phyloP scores from a whole-genome alignment of 2,797 vertebrate genomes.

The Taenioides sp. region DNA sequence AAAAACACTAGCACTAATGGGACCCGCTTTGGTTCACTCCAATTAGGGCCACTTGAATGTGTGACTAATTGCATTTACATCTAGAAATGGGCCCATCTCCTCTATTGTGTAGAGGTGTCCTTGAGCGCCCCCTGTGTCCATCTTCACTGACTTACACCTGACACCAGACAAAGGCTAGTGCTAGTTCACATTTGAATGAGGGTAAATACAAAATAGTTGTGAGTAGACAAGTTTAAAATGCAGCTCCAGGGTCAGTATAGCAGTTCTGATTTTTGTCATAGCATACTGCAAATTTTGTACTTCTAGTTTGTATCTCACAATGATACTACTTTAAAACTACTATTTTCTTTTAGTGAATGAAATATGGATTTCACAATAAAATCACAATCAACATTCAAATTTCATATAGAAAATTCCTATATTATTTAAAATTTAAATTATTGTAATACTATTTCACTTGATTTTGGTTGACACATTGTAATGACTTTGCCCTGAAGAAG shows the following conservation, averaged over 20 bases:
- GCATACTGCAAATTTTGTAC: background rate
- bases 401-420: too few relatives aligned
- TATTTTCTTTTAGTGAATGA: background rate
- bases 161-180: background rate
- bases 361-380: background rate
- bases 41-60: background rate
- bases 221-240: background rate
- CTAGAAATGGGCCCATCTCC: background rate
- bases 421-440: too few relatives aligned
- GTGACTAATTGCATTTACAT: conserved; percentile 8
- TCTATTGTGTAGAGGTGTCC: conserved; percentile 8
- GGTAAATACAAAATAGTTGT: conserved; percentile 2
- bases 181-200: background rate
- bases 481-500: background rate
- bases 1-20: conserved; percentile 14
- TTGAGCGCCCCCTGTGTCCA: background rate
- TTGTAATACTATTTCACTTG: too few relatives aligned
- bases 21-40: background rate
- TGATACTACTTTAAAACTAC: too few relatives aligned
- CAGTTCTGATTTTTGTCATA: background rate
- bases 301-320: too few relatives aligned
- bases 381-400: background rate
- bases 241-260: background rate
- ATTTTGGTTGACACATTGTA: too few relatives aligned
- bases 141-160: background rate